Evolutionary conservation across 2,113 vertebrate genomes (phyloP), one percentile per base, ranked within the genome.

Genomic region (Ardeotis arabs): DNA sequence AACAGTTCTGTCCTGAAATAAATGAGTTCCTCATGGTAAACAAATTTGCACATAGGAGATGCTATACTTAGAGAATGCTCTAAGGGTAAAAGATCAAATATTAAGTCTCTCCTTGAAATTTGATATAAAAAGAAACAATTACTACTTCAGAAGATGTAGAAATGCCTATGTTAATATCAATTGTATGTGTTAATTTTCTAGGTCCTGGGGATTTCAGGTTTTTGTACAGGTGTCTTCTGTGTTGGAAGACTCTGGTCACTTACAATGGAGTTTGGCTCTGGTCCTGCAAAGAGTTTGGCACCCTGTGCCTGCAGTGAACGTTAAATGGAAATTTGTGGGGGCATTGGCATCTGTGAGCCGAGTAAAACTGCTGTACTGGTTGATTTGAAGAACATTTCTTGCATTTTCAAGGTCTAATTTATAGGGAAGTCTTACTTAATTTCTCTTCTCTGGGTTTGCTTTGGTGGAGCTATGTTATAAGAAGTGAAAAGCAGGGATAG

Each of bases 11-110:
- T 58, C 53, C 66, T 35, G 41, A 81, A 95, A 95, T 84, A 89
- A 89, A 91, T 75, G 60, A 75, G 22, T 64, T 94, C 25, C 52
- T 95, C 31, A 6, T 73, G 56, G 74, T 92, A 96, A 96, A 95
- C 94, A 92, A 87, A 84, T 95, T 49, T 84, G 53, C n/a, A 69
- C 41, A 25, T 29, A 85, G 58, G 37, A 64, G 55, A 50, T 68
- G 15, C 28, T 79, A 69, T 27, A 79, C 52, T 75, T 58, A 67
- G n/a, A 87, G 21, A 67, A 83, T 47, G 19, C 29, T 85, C 45
- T 53, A 13, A 11, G 15, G 9, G 68, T 87, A 94, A 92, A 90
- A 2, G 4, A 80, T 87, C 53, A 88, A 70, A 80, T 84, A 87
- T n/a, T 70, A 64, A 89, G 31, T 35, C 2, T 89, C 18, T 55